phyloP scores from a whole-genome alignment of 2,113 vertebrate species.

The Caracal caracal region DNA sequence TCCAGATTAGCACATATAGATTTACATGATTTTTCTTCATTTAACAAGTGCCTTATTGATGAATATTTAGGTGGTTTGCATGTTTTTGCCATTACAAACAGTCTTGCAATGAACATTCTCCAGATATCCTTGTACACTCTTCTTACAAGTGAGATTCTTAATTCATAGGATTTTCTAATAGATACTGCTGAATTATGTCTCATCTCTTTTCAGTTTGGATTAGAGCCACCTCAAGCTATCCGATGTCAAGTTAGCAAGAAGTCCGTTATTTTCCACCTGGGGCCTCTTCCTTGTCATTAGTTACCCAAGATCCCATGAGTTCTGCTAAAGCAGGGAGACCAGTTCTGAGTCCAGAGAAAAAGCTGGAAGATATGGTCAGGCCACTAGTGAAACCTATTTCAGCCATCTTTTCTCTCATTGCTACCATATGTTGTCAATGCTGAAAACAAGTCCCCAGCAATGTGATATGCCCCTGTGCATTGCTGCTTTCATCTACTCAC shows the following conservation, averaged over 20 bases:
- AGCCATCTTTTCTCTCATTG: neutral
- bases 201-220: neutral
- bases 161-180: neutral
- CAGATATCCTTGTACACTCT: neutral
- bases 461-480: neutral
- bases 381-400: neutral
- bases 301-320: neutral
- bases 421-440: neutral
- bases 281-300: neutral
- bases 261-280: neutral
- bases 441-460: neutral
- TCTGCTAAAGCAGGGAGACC: neutral
- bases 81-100: neutral
- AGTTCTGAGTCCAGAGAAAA: neutral
- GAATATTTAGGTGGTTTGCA: neutral
- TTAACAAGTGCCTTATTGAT: neutral
- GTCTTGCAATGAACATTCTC: neutral
- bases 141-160: neutral
- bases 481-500: neutral
- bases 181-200: neutral
- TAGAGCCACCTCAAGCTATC: neutral
- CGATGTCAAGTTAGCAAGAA: neutral
- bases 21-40: neutral
- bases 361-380: neutral
- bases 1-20: neutral